phyloP scores from a whole-genome alignment of 2,113 vertebrate species.

The Hystrix cristata region DNA sequence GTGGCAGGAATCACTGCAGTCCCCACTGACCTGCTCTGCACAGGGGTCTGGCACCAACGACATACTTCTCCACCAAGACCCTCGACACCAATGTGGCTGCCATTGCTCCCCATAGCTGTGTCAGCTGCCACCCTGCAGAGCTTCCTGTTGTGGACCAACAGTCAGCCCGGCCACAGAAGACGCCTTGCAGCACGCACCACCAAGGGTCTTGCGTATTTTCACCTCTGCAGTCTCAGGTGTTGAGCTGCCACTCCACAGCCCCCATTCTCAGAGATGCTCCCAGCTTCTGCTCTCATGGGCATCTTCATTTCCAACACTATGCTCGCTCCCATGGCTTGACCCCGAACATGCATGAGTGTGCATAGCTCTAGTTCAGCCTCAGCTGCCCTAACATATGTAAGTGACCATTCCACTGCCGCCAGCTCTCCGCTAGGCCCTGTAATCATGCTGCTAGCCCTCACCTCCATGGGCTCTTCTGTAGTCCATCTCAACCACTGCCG shows the following conservation, averaged over 20 bases:
- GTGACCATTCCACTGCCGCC: neutral
- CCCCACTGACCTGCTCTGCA: neutral
- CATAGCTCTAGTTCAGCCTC: neutral
- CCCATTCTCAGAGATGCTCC: neutral
- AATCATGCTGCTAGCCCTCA: neutral
- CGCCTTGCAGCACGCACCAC: too few species aligned
- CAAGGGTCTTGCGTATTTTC: neutral
- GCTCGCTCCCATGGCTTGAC: neutral
- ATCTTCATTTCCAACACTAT: neutral
- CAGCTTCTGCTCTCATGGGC: neutral
- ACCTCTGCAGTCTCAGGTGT: neutral
- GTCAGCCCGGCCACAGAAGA: neutral
- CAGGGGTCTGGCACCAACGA: accelerated
- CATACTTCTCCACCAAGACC: neutral
- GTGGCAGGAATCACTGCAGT: neutral
- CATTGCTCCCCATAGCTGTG: neutral
- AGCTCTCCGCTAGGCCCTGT: too few species aligned
- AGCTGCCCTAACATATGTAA: neutral
- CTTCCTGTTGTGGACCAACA: neutral
- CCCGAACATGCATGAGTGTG: neutral
- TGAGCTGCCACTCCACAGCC: neutral
- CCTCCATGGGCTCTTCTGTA: too few species aligned
- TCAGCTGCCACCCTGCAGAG: neutral
- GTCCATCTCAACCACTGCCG: neutral
- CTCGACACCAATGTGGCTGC: neutral